These are phyloP conservation scores for Lomographa bimaculata DNA, from an alignment of 2,888 invertebrate genomes.

Conservation along the genomic window DNA sequence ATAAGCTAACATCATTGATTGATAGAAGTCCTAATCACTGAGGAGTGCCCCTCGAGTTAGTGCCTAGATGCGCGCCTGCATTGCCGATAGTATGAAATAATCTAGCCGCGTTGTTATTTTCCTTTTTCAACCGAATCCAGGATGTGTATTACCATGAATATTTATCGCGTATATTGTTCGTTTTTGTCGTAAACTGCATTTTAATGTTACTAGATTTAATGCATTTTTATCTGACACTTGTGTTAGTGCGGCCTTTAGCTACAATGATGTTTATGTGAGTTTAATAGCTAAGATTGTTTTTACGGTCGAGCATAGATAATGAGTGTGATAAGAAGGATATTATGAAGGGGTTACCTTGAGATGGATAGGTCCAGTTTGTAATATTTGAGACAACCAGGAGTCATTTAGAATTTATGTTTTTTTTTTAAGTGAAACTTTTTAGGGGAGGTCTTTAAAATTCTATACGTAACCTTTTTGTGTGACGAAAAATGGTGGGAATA, in stretches of 20 bases:
- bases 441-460: no score
- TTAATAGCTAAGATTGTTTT: conserved; percentile 16
- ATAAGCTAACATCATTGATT: no score
- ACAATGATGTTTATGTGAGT: conserved; percentile 20
- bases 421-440: no score
- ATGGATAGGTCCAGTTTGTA: no score
- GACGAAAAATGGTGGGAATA: no score
- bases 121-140: conserved; percentile 80
- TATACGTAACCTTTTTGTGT: no score
- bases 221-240: conserved; percentile 67
- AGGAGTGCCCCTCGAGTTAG: no score
- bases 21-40: no score
- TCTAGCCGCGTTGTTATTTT: conserved; percentile 72
- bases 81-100: conserved; percentile 47
- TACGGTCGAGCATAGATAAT: conserved; percentile 7
- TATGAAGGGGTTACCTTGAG: conserved; percentile 2
- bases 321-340: conserved; percentile 2
- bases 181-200: conserved; percentile 70
- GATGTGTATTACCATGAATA: conserved; percentile 80
- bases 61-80: conserved; percentile 11
- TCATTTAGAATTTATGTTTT: no score
- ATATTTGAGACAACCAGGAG: no score
- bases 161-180: conserved; percentile 70
- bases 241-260: conserved; percentile 17
- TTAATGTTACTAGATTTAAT: conserved; percentile 76